A percentile compares a stretch with the other conserved stretches of the same genome.
Evolutionary conservation across 2,888 invertebrate genomes (phyloP).

Genomic region (Xanthorhoe designata): DNA sequence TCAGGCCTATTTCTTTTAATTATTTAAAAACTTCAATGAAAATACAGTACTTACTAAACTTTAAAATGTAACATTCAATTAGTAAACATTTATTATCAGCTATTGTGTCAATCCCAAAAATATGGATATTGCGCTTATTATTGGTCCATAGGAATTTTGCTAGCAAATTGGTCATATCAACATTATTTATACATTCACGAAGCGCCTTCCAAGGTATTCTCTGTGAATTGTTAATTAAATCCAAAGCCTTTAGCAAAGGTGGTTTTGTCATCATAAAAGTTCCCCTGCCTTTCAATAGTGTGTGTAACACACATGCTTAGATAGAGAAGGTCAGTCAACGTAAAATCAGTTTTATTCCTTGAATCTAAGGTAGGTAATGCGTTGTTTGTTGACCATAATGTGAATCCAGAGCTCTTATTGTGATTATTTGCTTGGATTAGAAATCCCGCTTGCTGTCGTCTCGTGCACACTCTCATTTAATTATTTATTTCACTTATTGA

Average conservation of each 20-base stretch:
- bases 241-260: conserved; percentile 64
- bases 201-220: conserved; percentile 59
- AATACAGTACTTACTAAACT: neutral
- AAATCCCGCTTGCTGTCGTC: conserved; percentile 56
- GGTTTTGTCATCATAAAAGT: conserved; percentile 71
- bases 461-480: conserved; percentile 49
- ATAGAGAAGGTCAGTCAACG: conserved; percentile 34
- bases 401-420: conserved; percentile 51
- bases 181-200: conserved; percentile 20
- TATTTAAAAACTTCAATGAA: neutral
- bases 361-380: conserved; percentile 42
- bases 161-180: neutral
- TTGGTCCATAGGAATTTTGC: neutral
- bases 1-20: neutral
- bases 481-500: conserved; percentile 49
- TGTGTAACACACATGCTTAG: conserved; percentile 46
- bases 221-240: conserved; percentile 72
- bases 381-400: conserved; percentile 34
- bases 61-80: neutral
- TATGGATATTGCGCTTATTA: no score
- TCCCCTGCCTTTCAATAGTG: conserved; percentile 58
- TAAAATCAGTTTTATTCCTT: conserved; percentile 43
- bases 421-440: conserved; percentile 65
- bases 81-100: no score
- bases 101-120: no score